Percentiles rank a stretch among this genome's conserved stretches.
Conservation (phyloP, 2,888 invertebrate genomes). For the Pseudococcus longispinus region DNA sequence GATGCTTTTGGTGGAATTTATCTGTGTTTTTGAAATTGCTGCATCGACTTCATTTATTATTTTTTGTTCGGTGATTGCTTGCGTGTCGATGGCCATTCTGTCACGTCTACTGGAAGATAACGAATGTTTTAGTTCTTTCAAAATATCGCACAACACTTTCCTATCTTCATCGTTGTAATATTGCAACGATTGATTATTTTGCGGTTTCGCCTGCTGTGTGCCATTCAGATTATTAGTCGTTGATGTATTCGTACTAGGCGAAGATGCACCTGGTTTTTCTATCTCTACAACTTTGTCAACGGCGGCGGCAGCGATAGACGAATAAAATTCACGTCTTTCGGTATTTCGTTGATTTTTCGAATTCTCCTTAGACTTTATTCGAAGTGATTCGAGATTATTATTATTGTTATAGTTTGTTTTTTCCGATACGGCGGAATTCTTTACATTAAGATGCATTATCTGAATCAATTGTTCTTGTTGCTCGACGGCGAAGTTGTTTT, state of each 20-base stretch:
- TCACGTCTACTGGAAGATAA: constrained; percentile 64
- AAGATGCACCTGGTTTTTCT: not conserved
- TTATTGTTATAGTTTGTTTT: not conserved
- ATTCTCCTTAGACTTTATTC: not conserved
- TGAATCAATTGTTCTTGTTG: not conserved
- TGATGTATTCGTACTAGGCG: not conserved
- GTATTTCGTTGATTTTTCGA: not conserved
- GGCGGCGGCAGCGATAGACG: not conserved
- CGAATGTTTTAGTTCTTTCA: constrained; percentile 80
- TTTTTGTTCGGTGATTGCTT: not conserved
- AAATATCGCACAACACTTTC: constrained; percentile 70
- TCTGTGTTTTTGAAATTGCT: not conserved
- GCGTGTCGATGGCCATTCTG: not conserved
- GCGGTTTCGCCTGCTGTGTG: not conserved
- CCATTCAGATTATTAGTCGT: not conserved
- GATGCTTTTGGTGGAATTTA: not conserved
- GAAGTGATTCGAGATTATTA: not conserved
- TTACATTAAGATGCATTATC: not conserved
- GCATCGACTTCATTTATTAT: not conserved
- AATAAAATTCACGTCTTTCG: not conserved
- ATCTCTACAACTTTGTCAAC: not conserved
- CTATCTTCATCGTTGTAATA: constrained; percentile 57
- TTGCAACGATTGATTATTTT: not conserved
- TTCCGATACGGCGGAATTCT: not conserved
- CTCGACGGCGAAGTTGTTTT: too few species aligned